phyloP scores from a whole-genome alignment of 1,140 invertebrate species.

The Ceratosolen fusciceps region DNA sequence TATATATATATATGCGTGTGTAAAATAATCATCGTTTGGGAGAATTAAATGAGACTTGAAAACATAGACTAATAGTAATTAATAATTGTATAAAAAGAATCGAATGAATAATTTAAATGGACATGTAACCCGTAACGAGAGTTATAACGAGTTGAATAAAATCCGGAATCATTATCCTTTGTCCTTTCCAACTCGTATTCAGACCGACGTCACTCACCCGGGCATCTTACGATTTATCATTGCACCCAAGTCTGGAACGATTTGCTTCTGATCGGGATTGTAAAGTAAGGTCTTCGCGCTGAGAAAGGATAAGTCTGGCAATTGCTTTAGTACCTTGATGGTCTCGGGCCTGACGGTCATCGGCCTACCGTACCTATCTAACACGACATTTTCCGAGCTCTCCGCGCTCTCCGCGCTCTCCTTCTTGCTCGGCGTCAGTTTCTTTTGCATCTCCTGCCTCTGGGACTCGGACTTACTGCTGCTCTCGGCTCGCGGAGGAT shows the following conservation, averaged over 20 bases:
- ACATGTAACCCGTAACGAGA: not conserved
- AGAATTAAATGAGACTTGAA: not conserved
- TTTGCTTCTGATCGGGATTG: slow-evolving; percentile 67
- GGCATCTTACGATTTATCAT: slow-evolving; percentile 71
- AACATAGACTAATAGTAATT: not conserved
- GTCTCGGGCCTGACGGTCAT: slow-evolving; percentile 65
- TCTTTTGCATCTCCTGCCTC: slow-evolving; percentile 51
- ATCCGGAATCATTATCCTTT: slow-evolving; percentile 18
- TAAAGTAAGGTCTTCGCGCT: slow-evolving; percentile 67
- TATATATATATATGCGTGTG: not conserved
- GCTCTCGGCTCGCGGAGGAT: slow-evolving; percentile 33
- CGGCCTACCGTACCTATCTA: slow-evolving; percentile 65
- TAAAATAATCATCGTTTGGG: not conserved
- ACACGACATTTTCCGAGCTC: slow-evolving; percentile 58
- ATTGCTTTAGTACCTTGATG: slow-evolving; percentile 64
- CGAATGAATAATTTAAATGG: not conserved
- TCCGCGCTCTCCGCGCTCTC: slow-evolving; percentile 49
- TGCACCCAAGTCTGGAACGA: slow-evolving; percentile 67
- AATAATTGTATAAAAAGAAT: slow-evolving; percentile 5
- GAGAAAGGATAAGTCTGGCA: slow-evolving; percentile 68
- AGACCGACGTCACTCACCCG: slow-evolving; percentile 72
- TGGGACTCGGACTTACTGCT: slow-evolving; percentile 39
- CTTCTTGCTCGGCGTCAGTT: slow-evolving; percentile 47
- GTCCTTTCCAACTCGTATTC: slow-evolving; percentile 65
- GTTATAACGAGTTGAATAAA: slow-evolving; percentile 4